These are phyloP conservation scores for Sternotherus odoratus DNA, from an alignment of 2,797 vertebrate species.

Conservation along the genomic window DNA sequence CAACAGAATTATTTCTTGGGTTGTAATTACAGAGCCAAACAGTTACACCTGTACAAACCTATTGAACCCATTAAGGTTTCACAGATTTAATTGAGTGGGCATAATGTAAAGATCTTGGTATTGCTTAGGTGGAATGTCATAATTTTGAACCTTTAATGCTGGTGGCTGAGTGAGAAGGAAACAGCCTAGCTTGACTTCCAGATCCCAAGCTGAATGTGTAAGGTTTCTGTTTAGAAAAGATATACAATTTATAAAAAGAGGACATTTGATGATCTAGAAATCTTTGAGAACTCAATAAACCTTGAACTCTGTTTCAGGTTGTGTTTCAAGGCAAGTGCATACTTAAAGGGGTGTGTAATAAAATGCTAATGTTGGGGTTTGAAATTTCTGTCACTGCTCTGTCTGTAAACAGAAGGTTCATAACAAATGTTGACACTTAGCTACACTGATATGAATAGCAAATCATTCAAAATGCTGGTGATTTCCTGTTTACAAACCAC, in stretches of 20 bases:
- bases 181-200: background rate
- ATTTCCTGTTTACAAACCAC: background rate
- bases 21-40: background rate
- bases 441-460: rapidly evolving
- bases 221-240: background rate
- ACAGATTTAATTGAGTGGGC: rapidly evolving
- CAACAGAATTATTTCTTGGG: background rate
- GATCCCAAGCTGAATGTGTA: background rate
- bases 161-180: background rate
- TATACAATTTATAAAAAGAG: background rate
- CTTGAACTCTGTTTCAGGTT: background rate
- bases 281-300: background rate
- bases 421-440: background rate
- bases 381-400: background rate
- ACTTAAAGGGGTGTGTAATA: rapidly evolving
- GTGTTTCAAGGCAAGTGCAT: background rate
- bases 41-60: background rate
- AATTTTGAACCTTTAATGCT: background rate
- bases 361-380: background rate
- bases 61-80: background rate
- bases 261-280: background rate
- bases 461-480: rapidly evolving
- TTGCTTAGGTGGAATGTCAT: background rate
- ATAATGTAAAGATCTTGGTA: background rate
- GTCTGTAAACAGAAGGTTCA: rapidly evolving